Base-by-base conservation (phyloP, 1,140 invertebrate genomes). In the Aphelenchoides avenae region DNA sequence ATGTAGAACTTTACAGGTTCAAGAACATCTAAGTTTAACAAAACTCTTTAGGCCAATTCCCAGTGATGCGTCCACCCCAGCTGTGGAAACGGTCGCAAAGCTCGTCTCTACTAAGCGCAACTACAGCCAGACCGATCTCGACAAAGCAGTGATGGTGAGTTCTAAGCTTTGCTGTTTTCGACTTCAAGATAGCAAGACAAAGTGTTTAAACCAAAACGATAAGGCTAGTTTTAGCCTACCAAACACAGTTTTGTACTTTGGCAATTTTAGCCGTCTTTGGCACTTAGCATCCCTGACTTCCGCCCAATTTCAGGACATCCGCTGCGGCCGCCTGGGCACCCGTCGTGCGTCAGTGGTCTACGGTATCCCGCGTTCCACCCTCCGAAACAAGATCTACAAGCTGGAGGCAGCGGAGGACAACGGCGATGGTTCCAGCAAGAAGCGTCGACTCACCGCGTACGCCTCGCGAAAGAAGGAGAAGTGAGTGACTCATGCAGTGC, bases 331-430 rank as follows among this genome's bases (percentile, higher is more conserved):
- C 76, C 81, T 95, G 52, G 91, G 89, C 42, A 92, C 89, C 1
- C 80, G 91, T 30, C 83, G 91, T 56, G 90, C 91, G 0, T 88
- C 91, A 31, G 89, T 89, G 27, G 86, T 93, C 58, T 95, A 95
- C 78, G 89, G 90, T 53, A 92, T 95, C 75, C 91, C 91, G 3
- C 83, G 91, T 49, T 93, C 91, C 49, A 94, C 91, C 2, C 83
- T 96, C 5, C 83, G 91, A 37, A 94, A 94, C 80, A 95, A 95
- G 82, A 82, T 85, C 20, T 91, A 88, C 82, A 91, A 91, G 78
- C 80, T 89, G 70, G 86, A 87, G 31, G 81, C 85, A 78, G 86
- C 60, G 9, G 68, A 67, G 85, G 71, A 79, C 82, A 42, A 57
- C 31, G 58, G 61, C 47, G 66, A 51, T 18, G 55, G 51, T 83